These are phyloP conservation scores for Adelges cooleyi DNA, from an alignment of 1,140 invertebrate species.

Conservation along the genomic window DNA sequence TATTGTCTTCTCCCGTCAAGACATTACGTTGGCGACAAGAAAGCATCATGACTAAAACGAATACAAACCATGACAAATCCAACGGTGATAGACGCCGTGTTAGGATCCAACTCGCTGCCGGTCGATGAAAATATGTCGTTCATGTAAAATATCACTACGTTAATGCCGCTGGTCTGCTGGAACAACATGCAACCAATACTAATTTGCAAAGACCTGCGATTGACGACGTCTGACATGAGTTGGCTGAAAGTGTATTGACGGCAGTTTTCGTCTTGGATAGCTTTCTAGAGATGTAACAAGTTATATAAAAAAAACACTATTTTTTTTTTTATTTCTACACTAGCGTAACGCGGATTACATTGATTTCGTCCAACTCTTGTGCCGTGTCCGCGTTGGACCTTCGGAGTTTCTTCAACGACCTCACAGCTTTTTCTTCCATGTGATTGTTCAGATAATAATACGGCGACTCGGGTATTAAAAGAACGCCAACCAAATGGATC, in stretches of 20 bases:
- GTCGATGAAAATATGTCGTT: conserved; percentile 55
- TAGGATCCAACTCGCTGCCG: conserved; percentile 44
- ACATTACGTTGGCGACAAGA: too few species aligned
- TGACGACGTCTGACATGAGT: not conserved
- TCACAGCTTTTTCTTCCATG: conserved; percentile 19
- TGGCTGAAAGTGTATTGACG: not conserved
- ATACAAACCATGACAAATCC: conserved; percentile 58
- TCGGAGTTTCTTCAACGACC: not conserved
- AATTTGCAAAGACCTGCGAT: conserved; percentile 49
- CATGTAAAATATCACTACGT: conserved; percentile 71
- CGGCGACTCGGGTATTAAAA: conserved; percentile 74
- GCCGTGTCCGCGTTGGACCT: not conserved
- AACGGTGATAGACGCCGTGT: conserved; percentile 55
- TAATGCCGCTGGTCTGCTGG: conserved; percentile 75
- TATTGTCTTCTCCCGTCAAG: too few species aligned
- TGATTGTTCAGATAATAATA: conserved; percentile 49
- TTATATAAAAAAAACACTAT: too few species aligned
- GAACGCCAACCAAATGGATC: conserved; percentile 50
- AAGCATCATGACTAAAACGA: not conserved
- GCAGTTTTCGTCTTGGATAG: not conserved
- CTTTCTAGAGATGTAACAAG: too few species aligned
- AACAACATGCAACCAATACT: conserved; percentile 67
- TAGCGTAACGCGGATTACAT: too few species aligned
- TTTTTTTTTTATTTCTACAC: too few species aligned
- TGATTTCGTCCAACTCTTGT: not conserved